phyloP scores from a whole-genome alignment of 2,888 invertebrate species.

The Pristionchus arcanus region DNA sequence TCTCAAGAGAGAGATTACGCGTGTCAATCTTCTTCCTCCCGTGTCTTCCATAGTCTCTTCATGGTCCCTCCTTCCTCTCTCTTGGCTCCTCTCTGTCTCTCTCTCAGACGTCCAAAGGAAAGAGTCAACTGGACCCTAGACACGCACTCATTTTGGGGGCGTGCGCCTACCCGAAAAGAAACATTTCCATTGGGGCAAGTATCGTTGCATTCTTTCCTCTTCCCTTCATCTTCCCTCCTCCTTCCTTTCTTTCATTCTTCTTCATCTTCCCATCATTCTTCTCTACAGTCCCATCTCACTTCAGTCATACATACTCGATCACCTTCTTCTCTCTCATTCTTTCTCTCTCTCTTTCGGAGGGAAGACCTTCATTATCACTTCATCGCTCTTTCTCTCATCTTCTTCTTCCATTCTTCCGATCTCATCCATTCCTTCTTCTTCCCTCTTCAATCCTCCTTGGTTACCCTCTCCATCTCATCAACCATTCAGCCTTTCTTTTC shows the following conservation, averaged over 20 bases:
- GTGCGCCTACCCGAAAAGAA: background rate
- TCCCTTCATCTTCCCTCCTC: slow-evolving; percentile 12
- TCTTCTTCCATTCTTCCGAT: slow-evolving; percentile 40
- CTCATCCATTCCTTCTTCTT: slow-evolving; percentile 26
- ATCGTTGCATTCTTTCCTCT: background rate
- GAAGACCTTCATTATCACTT: slow-evolving; percentile 55
- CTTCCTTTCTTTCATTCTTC: background rate
- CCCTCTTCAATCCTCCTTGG: slow-evolving; percentile 39
- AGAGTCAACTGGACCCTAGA: slow-evolving; percentile 47
- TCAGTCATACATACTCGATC: slow-evolving; percentile 45
- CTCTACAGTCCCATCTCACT: slow-evolving; percentile 39
- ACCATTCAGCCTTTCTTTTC: slow-evolving; percentile 28
- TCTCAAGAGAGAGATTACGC: slow-evolving; percentile 34
- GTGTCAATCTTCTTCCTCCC: slow-evolving; percentile 39
- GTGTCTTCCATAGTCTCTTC: slow-evolving; percentile 34
- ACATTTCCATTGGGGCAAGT: background rate
- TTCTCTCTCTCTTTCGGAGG: slow-evolving; percentile 52
- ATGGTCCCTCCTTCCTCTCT: slow-evolving; percentile 38
- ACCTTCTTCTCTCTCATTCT: slow-evolving; percentile 8
- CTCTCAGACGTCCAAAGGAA: slow-evolving; percentile 50
- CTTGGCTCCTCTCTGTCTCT: background rate
- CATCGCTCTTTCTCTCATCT: slow-evolving; percentile 35
- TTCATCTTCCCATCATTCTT: slow-evolving; percentile 29
- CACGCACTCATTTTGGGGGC: slow-evolving; percentile 45
- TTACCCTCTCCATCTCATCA: slow-evolving; percentile 41